A percentile compares a stretch with the other conserved stretches of the same genome.
Conservation (phyloP, 2,113 vertebrate genomes). For the Anser brachyrhynchus region DNA sequence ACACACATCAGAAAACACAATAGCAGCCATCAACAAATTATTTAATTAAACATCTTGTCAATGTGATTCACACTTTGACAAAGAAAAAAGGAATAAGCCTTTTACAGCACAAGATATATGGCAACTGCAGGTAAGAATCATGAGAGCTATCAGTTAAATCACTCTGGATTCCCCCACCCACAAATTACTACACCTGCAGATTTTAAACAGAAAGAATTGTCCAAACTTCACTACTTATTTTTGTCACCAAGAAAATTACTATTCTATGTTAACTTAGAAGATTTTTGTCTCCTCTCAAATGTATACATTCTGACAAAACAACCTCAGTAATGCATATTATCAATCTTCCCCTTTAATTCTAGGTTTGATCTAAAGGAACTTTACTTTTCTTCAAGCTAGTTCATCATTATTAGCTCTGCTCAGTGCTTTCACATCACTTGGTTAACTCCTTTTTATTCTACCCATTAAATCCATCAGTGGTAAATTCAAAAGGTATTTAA, state of each 20-base stretch:
- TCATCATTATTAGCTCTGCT: neutral
- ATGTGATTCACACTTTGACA: neutral
- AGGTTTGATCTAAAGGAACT: neutral
- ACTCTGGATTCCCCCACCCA: neutral
- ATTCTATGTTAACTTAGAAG: neutral
- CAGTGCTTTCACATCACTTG: neutral
- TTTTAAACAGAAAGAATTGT: neutral
- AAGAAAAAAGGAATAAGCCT: neutral
- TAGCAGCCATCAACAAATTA: neutral
- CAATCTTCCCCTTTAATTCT: neutral
- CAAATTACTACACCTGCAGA: neutral
- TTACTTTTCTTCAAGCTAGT: neutral
- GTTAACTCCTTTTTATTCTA: neutral
- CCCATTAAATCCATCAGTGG: neutral
- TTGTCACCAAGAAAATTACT: neutral
- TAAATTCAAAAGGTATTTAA: neutral
- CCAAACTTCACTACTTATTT: neutral
- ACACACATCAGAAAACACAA: neutral
- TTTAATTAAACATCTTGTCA: neutral
- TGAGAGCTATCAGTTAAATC: neutral
- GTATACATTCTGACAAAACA: neutral
- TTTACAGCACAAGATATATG: neutral
- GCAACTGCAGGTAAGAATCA: neutral
- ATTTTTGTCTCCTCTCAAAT: neutral
- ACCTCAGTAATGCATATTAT: neutral